Evolutionary conservation across 2,113 vertebrate genomes (phyloP).

Genomic region (Lampris megalopsis): DNA sequence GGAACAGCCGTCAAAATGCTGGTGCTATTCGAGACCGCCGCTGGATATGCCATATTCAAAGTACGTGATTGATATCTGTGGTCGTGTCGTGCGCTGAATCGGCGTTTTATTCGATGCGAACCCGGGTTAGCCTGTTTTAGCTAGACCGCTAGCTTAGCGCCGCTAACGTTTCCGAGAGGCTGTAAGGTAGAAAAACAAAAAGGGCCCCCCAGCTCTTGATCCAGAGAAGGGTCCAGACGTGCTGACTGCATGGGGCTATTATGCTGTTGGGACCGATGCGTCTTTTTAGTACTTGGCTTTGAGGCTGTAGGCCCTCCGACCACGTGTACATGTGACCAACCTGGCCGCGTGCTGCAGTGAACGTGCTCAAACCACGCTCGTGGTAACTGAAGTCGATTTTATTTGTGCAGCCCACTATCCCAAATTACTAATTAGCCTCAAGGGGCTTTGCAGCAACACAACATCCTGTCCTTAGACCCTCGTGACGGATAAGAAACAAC

Average conservation of each 20-base stretch:
- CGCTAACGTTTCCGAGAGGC: not conserved
- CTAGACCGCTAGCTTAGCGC: conserved; percentile 25
- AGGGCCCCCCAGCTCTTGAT: not conserved
- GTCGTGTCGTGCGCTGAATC: not conserved
- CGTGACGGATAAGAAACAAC: no score
- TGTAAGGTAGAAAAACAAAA: not conserved
- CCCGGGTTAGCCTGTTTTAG: not conserved
- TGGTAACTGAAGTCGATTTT: not conserved
- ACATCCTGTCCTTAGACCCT: no score
- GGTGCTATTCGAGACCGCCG: conserved; percentile 83
- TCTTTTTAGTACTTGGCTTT: not conserved
- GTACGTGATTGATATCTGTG: conserved; percentile 43
- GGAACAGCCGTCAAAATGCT: conserved; percentile 69
- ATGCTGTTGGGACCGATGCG: not conserved
- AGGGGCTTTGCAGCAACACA: no score
- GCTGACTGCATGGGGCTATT: no score
- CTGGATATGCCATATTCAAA: conserved; percentile 83
- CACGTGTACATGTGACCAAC: conserved; percentile 62
- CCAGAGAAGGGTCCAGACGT: not conserved
- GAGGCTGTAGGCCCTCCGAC: conserved; percentile 41
- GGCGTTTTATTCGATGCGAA: not conserved
- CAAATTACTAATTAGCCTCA: no score
- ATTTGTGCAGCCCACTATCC: no score
- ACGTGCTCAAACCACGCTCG: not conserved
- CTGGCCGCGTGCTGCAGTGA: not conserved